These are phyloP conservation scores for Chloroceryle aenea DNA, from an alignment of 2,113 vertebrate species.

Conservation along the genomic window DNA sequence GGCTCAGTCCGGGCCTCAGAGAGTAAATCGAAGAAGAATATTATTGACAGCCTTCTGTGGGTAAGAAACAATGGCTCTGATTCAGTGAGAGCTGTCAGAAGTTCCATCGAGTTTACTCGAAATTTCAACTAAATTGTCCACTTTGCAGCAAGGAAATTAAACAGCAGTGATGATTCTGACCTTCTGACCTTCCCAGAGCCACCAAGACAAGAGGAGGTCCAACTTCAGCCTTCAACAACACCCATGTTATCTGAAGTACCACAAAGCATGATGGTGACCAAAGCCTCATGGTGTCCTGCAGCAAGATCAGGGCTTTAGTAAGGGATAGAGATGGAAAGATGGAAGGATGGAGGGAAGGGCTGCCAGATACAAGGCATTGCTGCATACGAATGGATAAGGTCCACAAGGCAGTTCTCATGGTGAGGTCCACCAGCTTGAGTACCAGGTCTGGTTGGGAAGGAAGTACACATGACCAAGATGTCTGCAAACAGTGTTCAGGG, in stretches of 20 bases:
- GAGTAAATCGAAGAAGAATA: background rate
- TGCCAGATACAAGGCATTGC: background rate
- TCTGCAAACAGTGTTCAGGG: background rate
- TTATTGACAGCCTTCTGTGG: background rate
- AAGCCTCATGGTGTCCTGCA: background rate
- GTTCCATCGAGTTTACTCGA: background rate
- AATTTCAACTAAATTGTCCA: background rate
- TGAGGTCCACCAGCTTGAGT: background rate
- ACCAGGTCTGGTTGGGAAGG: background rate
- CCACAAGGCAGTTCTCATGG: background rate
- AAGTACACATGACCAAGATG: background rate
- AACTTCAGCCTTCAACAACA: background rate
- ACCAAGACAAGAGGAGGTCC: background rate
- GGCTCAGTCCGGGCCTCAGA: background rate
- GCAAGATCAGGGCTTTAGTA: background rate
- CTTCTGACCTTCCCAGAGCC: background rate
- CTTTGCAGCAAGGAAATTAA: background rate
- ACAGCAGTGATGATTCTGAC: rapidly evolving
- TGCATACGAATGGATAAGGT: background rate
- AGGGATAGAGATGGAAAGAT: background rate
- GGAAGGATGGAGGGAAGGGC: background rate
- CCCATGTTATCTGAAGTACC: background rate
- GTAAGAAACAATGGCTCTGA: background rate
- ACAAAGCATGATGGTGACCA: background rate
- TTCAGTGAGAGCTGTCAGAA: background rate